A percentile compares a stretch with the other conserved stretches of the same genome.
Evolutionary conservation across 2,113 vertebrate genomes (phyloP).

Genomic region (Psilopsiagon aurifrons): DNA sequence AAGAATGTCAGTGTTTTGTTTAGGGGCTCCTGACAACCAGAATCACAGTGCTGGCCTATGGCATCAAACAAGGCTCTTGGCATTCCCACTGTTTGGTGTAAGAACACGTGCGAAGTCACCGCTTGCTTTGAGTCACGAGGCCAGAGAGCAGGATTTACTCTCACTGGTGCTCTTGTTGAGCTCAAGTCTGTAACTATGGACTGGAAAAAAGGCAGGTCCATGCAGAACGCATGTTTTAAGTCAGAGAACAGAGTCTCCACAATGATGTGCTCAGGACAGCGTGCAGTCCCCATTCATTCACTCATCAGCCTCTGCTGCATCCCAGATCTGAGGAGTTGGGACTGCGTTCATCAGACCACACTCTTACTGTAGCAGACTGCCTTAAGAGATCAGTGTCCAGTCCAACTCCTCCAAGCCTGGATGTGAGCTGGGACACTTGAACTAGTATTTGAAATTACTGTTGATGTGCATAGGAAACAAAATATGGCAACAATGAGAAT

Average conservation of each 20-base stretch:
- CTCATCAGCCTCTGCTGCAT: not conserved
- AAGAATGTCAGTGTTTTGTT: not conserved
- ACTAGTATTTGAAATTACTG: not conserved
- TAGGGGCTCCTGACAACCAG: not conserved
- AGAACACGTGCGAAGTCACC: not conserved
- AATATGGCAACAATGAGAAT: not conserved
- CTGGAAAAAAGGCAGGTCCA: not conserved
- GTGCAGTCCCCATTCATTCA: too few species aligned
- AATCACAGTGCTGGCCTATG: not conserved
- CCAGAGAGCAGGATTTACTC: not conserved
- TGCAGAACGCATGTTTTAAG: not conserved
- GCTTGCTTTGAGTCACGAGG: not conserved
- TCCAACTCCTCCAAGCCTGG: not conserved
- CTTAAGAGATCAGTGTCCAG: not conserved
- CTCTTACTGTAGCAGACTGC: not conserved
- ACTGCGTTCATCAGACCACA: not conserved
- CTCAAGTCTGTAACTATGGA: not conserved
- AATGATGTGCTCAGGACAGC: not conserved
- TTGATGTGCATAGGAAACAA: not conserved
- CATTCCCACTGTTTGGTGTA: not conserved
- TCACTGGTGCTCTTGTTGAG: not conserved
- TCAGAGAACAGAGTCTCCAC: not conserved
- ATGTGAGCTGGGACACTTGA: not conserved
- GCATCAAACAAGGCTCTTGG: not conserved
- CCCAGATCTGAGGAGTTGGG: not conserved